Percentiles rank a stretch among this genome's conserved stretches.
Evolutionary conservation across 2,888 invertebrate genomes (phyloP).

Genomic region (Ophraella communa): DNA sequence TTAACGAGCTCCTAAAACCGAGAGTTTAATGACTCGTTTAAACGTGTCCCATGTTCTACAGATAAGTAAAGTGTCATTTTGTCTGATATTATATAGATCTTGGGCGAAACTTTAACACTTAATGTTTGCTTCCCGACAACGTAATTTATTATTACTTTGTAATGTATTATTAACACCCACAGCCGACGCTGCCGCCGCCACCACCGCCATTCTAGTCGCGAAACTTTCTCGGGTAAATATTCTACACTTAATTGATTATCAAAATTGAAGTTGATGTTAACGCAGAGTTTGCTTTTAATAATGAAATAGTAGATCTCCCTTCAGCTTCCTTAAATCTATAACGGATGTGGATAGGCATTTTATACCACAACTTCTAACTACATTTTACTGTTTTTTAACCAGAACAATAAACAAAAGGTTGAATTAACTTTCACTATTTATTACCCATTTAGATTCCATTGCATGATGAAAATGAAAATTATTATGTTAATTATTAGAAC

Average conservation of each 20-base stretch:
- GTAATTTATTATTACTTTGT: constrained; percentile 28
- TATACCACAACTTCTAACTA: no score
- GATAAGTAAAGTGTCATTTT: constrained; percentile 34
- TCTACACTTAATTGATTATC: constrained; percentile 23
- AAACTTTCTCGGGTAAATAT: constrained; percentile 17
- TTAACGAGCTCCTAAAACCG: constrained; percentile 57
- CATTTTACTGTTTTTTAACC: no score
- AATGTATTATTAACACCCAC: constrained; percentile 27
- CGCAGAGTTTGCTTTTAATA: constrained; percentile 14
- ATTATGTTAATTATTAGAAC: no score
- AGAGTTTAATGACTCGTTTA: constrained; percentile 56
- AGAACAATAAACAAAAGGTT: no score
- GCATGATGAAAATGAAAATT: no score
- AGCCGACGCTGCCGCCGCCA: no score
- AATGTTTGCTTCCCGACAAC: constrained; percentile 23
- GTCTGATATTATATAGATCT: constrained; percentile 34
- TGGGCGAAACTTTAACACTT: constrained; percentile 33
- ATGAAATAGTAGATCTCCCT: not conserved
- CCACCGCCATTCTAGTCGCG: constrained; percentile 11
- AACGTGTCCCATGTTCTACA: constrained; percentile 45
- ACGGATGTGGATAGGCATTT: no score
- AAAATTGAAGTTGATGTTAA: constrained; percentile 22
- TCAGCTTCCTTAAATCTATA: not conserved
- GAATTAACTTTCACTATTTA: no score
- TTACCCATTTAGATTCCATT: no score